phyloP scores from a whole-genome alignment of 2,113 vertebrate species.

The Mohoua ochrocephala region DNA sequence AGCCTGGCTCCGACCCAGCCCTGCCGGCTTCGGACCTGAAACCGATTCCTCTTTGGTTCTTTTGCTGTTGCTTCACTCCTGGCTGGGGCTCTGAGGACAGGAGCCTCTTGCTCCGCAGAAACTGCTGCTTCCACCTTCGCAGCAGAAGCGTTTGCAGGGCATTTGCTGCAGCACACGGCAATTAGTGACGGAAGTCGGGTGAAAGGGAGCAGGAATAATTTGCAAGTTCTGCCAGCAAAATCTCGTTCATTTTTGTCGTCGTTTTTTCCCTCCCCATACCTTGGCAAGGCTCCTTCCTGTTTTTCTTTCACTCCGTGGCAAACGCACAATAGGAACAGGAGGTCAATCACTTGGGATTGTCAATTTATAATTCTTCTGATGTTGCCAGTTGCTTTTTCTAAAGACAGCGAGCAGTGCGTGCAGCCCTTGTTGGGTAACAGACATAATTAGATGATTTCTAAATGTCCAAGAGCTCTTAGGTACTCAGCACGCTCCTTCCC shows the following conservation, averaged over 20 bases:
- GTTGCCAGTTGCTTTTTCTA: background rate
- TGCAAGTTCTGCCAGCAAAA: slow-evolving; percentile 18
- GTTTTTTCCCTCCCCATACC: background rate
- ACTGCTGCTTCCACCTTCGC: accelerated
- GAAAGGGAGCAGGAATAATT: background rate
- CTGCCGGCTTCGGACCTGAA: background rate
- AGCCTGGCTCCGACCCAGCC: background rate
- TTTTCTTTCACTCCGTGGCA: slow-evolving; percentile 16
- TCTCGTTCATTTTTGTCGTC: background rate
- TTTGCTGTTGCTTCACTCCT: accelerated
- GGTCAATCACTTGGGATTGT: background rate
- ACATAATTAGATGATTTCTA: background rate
- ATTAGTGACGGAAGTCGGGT: background rate
- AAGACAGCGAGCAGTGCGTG: background rate
- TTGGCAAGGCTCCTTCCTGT: slow-evolving; percentile 49
- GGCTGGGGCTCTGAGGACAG: background rate
- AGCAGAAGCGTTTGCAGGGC: background rate
- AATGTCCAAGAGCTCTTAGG: background rate
- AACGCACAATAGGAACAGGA: background rate
- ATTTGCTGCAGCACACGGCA: background rate
- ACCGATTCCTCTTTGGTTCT: background rate
- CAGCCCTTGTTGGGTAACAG: background rate
- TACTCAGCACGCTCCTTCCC: background rate
- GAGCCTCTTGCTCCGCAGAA: background rate
- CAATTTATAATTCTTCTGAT: background rate